A percentile compares a stretch with the other conserved stretches of the same genome.
Evolutionary conservation across 2,797 vertebrate genomes (phyloP).

Genomic region (Cryptoblepharus egeriae): DNA sequence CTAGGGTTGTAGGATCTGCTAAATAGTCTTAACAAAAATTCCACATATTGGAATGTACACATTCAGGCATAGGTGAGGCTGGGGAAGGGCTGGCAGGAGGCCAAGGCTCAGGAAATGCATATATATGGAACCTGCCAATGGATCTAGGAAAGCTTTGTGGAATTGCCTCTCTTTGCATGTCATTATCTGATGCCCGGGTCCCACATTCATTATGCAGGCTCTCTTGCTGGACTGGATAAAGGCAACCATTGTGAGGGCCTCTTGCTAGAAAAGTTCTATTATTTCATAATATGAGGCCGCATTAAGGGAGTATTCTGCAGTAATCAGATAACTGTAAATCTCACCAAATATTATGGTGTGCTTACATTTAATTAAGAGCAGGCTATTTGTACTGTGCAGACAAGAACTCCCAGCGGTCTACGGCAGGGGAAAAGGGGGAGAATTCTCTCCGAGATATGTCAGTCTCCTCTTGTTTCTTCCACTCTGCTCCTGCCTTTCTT

Average conservation of each 20-base stretch:
- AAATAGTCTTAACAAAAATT: not conserved
- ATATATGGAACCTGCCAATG: not conserved
- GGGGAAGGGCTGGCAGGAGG: too few relatives aligned
- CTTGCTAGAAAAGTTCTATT: conserved; percentile 47
- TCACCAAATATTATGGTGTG: conserved; percentile 71
- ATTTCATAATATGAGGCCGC: conserved; percentile 39
- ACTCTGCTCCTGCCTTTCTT: conserved; percentile 70
- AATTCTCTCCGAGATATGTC: conserved; percentile 74
- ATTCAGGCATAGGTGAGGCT: not conserved
- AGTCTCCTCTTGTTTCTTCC: conserved; percentile 74
- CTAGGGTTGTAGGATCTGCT: too few relatives aligned
- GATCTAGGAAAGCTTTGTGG: conserved; percentile 4
- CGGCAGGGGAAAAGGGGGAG: conserved; percentile 64
- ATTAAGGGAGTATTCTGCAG: conserved; percentile 58
- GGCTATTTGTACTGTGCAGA: conserved; percentile 73
- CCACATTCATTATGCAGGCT: not conserved
- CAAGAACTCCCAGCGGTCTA: conserved; percentile 69
- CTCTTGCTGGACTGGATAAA: conserved; percentile 51
- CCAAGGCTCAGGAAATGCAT: not conserved
- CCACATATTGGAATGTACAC: not conserved
- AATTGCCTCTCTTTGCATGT: conserved; percentile 41
- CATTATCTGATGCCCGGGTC: conserved; percentile 4
- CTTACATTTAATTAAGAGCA: conserved; percentile 82
- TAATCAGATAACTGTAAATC: conserved; percentile 78
- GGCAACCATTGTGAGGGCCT: conserved; percentile 43